Base-by-base conservation (phyloP, 1,140 invertebrate genomes). In the Bemisia tabaci region DNA sequence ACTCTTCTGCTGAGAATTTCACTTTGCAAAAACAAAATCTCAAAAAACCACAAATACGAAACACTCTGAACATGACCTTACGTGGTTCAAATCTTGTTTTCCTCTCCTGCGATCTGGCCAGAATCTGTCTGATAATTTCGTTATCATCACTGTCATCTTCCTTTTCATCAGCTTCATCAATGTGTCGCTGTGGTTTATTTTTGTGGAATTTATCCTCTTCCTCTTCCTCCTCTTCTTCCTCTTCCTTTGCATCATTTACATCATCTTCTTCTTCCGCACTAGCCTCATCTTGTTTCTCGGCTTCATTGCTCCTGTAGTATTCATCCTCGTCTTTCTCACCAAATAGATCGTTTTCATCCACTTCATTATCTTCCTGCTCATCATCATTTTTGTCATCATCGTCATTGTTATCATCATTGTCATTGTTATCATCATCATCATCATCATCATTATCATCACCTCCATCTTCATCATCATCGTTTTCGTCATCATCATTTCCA, bases 301-400 rank as follows among this genome's bases (percentile, higher is more conserved):
- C 70, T 27, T 72, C 71, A 22, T 74, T 68, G 62, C 69, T 65
- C 48, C 72, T 71, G 63, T 73, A 68, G 65, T 74, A 62, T 58
- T 72, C 67, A 62, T 70, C 68, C 66, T 68, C 68, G 12, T 70
- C 70, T 2, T 73, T 72, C 33, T 74, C 71, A 60, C 75, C 68
- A 59, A 76, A 70, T 2, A 74, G 73, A n/a, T 71, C 68, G 5
- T 75, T 70, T 58, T 77, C 75, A 59, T 75, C 65, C 0, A 69
- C 67, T 62, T 72, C 67, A 22, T 72, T 69, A 59, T 74, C 67
- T 62, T 70, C 67, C 33, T 67, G 62, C 17, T 68, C 71, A 67
- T 76, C 68, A 69, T 75, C 74, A 65, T 48, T 48, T 9, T 48
- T 48, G 17, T 9, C 5, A 48, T 48, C 17, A 17, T 48, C 33